A percentile compares a stretch with the other conserved stretches of the same genome.
Evolutionary conservation across 2,888 invertebrate genomes (phyloP).

Genomic region (Drosophila picticornis): DNA sequence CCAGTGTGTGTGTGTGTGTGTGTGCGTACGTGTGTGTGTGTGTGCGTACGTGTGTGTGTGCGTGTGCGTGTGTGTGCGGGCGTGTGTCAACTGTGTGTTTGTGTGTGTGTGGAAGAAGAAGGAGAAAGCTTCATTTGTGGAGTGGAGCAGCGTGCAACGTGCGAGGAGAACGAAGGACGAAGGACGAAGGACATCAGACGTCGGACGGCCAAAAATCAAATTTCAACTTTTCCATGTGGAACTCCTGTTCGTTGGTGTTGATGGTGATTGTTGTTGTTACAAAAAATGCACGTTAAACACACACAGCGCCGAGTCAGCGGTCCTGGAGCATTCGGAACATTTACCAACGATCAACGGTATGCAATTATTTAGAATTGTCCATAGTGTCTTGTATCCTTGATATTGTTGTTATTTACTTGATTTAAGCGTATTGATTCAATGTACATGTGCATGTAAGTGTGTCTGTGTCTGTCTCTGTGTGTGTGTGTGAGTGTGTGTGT

Average conservation of each 20-base stretch:
- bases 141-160: slow-evolving; percentile 7
- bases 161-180: slow-evolving; percentile 13
- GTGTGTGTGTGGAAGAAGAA: slow-evolving; percentile 9
- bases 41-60: slow-evolving; percentile 5
- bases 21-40: slow-evolving; percentile 6
- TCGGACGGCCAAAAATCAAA: slow-evolving; percentile 33
- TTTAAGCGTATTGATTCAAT: slow-evolving; percentile 28
- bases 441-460: slow-evolving; percentile 19
- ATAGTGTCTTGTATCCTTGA: slow-evolving; percentile 24
- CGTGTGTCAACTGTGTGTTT: slow-evolving; percentile 11
- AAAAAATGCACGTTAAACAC: slow-evolving; percentile 85
- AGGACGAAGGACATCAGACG: slow-evolving; percentile 1
- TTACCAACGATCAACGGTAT: slow-evolving; percentile 84
- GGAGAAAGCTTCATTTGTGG: slow-evolving; percentile 11
- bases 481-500: background rate
- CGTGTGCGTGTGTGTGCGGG: background rate
- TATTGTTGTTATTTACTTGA: slow-evolving; percentile 45
- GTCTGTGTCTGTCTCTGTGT: background rate
- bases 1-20: slow-evolving; percentile 26
- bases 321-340: slow-evolving; percentile 85
- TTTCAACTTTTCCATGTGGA: slow-evolving; percentile 56
- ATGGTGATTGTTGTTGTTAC: slow-evolving; percentile 25
- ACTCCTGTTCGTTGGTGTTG: slow-evolving; percentile 30
- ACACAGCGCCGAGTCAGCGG: slow-evolving; percentile 85
- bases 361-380: slow-evolving; percentile 42